Evolutionary conservation across 2,888 invertebrate genomes (phyloP).

Genomic region (Eupeodes latifasciatus): DNA sequence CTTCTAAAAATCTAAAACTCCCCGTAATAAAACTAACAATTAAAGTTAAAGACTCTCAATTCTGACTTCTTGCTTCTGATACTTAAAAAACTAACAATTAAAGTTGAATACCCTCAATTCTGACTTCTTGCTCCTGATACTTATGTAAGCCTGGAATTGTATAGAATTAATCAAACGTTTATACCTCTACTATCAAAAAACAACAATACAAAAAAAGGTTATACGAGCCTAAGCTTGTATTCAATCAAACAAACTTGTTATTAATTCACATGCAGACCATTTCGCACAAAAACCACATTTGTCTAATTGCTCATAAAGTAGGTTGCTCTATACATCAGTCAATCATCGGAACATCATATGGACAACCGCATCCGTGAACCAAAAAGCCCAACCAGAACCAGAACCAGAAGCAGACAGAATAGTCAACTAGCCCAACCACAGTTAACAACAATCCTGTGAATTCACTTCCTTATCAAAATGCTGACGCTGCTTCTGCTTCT

Average conservation of each 20-base stretch:
- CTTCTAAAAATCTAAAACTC: no score
- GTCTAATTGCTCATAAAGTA: conserved; percentile 53
- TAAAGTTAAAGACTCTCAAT: no score
- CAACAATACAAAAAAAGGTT: no score
- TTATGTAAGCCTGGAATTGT: no score
- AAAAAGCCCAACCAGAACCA: conserved; percentile 50
- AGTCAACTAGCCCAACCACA: conserved; percentile 21
- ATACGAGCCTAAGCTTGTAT: no score
- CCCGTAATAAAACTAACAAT: no score
- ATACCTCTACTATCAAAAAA: no score
- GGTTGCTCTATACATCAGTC: conserved; percentile 17
- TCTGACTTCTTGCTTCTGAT: no score
- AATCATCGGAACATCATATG: conserved; percentile 46
- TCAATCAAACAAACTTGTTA: conserved; percentile 8
- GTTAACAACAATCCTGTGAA: conserved; percentile 34
- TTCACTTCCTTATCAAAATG: conserved; percentile 34
- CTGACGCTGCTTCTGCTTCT: neutral
- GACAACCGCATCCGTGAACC: conserved; percentile 53
- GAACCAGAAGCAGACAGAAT: neutral
- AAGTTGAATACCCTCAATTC: no score
- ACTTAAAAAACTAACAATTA: no score
- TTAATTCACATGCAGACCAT: conserved; percentile 23
- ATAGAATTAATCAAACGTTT: no score
- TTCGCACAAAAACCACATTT: conserved; percentile 20
- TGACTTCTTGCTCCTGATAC: no score